These are phyloP conservation scores for Ellobius talpinus DNA, from an alignment of 2,113 vertebrate species.

Conservation along the genomic window DNA sequence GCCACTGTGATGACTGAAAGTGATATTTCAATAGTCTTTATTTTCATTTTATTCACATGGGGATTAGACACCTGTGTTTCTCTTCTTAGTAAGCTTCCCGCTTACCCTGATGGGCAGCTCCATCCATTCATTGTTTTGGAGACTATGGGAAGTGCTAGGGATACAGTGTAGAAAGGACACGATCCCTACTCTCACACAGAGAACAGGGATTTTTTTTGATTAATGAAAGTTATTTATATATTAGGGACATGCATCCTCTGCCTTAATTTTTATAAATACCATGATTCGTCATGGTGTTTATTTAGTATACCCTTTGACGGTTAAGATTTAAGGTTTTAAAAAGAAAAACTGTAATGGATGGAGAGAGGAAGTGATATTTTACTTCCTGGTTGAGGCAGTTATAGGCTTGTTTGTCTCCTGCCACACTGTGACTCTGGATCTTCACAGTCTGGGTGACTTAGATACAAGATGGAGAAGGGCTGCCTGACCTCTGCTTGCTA, in stretches of 20 bases:
- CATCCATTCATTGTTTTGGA: background rate
- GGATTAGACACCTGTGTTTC: background rate
- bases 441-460: background rate
- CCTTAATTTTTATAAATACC: background rate
- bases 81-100: background rate
- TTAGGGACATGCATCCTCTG: background rate
- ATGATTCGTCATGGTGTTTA: background rate
- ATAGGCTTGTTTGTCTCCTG: background rate
- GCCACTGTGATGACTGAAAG: background rate
- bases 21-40: background rate
- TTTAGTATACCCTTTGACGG: background rate
- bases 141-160: background rate
- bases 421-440: background rate
- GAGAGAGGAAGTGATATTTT: background rate
- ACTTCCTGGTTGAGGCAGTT: background rate
- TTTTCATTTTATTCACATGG: constrained; percentile 3
- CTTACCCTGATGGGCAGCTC: background rate
- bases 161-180: background rate
- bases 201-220: background rate
- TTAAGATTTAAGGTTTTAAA: background rate
- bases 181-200: background rate
- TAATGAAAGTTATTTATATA: background rate
- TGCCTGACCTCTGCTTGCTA: background rate
- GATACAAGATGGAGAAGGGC: background rate
- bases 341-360: background rate